Evolutionary conservation across 2,113 vertebrate genomes (phyloP).

Genomic region (Puntigrus tetrazona): DNA sequence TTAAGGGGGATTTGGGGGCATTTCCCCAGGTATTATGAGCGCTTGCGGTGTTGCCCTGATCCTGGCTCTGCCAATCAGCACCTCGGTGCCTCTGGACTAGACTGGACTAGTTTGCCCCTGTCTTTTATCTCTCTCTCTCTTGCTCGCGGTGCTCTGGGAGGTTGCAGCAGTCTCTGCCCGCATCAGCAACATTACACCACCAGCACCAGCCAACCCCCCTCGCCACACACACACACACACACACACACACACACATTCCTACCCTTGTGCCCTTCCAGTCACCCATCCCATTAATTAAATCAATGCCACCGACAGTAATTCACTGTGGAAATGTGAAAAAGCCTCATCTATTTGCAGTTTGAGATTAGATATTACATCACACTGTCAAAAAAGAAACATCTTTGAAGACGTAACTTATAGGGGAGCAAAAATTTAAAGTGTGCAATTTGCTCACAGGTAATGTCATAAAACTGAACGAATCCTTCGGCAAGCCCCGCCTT

Average conservation of each 20-base stretch:
- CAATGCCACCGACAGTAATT: slow-evolving; percentile 42
- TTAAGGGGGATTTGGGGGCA: slow-evolving; percentile 56
- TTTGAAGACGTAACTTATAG: neutral
- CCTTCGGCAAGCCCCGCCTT: no score
- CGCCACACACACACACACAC: slow-evolving; percentile 10
- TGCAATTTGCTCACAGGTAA: neutral
- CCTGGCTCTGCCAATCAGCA: slow-evolving; percentile 18
- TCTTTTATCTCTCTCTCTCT: slow-evolving; percentile 37
- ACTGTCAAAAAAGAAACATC: neutral
- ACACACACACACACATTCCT: slow-evolving; percentile 15
- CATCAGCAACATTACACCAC: slow-evolving; percentile 41
- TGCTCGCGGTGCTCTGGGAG: slow-evolving; percentile 12
- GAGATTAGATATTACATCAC: neutral
- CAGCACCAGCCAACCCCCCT: neutral
- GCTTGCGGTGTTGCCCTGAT: neutral
- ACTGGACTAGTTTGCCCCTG: slow-evolving; percentile 27
- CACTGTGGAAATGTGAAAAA: slow-evolving; percentile 18
- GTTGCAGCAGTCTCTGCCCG: slow-evolving; percentile 39
- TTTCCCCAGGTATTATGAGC: slow-evolving; percentile 48
- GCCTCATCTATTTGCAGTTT: neutral
- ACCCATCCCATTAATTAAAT: slow-evolving; percentile 43
- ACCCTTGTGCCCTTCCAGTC: neutral
- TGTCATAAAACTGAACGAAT: neutral
- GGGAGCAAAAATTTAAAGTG: neutral
- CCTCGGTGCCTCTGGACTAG: slow-evolving; percentile 19